phyloP scores from a whole-genome alignment of 2,113 vertebrate species.

The cattle (Bos taurus) region ARS-UCD2.0 NC_037337.1:11472001-11472500 shows the following conservation, averaged over 20 bases:
- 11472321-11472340: neutral
- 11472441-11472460: neutral
- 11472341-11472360: neutral
- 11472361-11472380: neutral
- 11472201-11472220: neutral
- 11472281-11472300: neutral
- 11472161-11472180: neutral
- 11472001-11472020: neutral
- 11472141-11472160: neutral
- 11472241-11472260: neutral
- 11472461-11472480: neutral
- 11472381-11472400: neutral
- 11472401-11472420: neutral
- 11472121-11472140: neutral
- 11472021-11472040: neutral
- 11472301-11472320: neutral
- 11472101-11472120: neutral
- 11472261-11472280: neutral
- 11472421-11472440: neutral
- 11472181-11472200: neutral
- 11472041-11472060: neutral
- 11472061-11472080: neutral
- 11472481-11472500: neutral
- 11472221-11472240: neutral
- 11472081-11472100: neutral